phyloP scores from a whole-genome alignment of 2,113 vertebrate species.

The Dicrurus megarhynchus region DNA sequence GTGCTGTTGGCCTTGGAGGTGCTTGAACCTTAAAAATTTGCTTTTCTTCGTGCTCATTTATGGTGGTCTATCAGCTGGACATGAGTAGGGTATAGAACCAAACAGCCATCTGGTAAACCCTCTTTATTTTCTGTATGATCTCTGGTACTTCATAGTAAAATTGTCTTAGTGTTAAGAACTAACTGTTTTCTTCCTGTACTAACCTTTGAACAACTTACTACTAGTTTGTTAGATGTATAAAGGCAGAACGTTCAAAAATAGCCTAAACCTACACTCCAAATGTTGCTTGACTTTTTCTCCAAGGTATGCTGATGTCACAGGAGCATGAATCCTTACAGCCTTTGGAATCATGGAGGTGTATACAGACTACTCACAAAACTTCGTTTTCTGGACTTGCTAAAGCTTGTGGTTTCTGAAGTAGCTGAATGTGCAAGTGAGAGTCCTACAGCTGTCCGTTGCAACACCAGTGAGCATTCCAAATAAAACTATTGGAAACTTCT shows the following conservation, averaged over 20 bases:
- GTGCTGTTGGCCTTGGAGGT: not conserved
- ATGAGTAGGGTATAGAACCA: not conserved
- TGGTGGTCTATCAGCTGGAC: not conserved
- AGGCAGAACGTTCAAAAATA: not conserved
- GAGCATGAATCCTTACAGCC: not conserved
- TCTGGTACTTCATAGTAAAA: not conserved
- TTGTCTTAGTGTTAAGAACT: not conserved
- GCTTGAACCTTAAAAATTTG: not conserved
- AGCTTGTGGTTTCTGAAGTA: not conserved
- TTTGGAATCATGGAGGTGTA: not conserved
- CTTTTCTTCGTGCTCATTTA: not conserved
- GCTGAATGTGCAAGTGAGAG: not conserved
- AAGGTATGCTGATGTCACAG: not conserved
- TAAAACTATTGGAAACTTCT: not conserved
- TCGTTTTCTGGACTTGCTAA: not conserved
- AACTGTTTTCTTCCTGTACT: not conserved
- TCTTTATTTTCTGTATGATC: not conserved
- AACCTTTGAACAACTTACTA: not conserved
- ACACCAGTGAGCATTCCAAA: not conserved
- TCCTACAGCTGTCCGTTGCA: not conserved
- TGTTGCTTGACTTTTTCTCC: not conserved
- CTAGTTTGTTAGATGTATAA: not conserved
- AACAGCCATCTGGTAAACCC: not conserved
- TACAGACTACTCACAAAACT: not conserved
- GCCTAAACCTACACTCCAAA: not conserved